Percentiles rank a stretch among this genome's conserved stretches.
Conservation (phyloP, 2,113 vertebrate species). For the Hippocampus abdominalis region DNA sequence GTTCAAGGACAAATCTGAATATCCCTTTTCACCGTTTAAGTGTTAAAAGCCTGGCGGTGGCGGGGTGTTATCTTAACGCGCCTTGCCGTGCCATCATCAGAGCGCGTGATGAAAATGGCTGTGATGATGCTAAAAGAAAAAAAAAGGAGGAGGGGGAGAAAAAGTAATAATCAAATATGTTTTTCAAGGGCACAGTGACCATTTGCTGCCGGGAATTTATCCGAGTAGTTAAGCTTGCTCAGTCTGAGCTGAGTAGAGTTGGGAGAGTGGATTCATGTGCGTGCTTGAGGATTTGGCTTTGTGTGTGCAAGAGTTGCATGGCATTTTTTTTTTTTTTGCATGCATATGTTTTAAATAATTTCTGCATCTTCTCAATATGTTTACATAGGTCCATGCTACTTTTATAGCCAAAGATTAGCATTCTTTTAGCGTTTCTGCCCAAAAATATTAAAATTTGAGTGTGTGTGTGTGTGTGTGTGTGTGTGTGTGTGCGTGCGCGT, state of each 20-base stretch:
- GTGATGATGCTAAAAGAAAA: constrained; percentile 74
- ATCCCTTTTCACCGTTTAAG: constrained; percentile 78
- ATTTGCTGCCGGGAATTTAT: constrained; percentile 76
- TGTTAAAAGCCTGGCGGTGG: constrained; percentile 79
- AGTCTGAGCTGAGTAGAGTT: constrained; percentile 62
- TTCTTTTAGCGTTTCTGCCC: constrained; percentile 55
- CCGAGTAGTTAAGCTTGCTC: constrained; percentile 72
- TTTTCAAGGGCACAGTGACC: constrained; percentile 78
- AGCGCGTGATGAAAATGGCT: constrained; percentile 72
- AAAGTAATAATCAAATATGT: constrained; percentile 79
- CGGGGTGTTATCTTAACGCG: constrained; percentile 72
- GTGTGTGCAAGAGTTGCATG: constrained; percentile 16
- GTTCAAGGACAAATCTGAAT: constrained; percentile 81
- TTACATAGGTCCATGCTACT: constrained; percentile 4
- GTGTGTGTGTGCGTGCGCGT: constrained; percentile 22
- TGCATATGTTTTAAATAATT: constrained; percentile 18
- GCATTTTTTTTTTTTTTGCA: constrained; percentile 29
- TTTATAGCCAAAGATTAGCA: constrained; percentile 14
- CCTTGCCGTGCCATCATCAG: constrained; percentile 67
- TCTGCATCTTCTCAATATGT: constrained; percentile 16
- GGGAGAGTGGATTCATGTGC: constrained; percentile 50
- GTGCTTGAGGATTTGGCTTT: background rate
- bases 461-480: constrained; percentile 21
- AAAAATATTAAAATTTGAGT: constrained; percentile 32
- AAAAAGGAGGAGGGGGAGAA: constrained; percentile 65